A percentile compares a stretch with the other conserved stretches of the same genome.
Evolutionary conservation across 1,140 invertebrate genomes (phyloP).

Genomic region (Hyposmocoma kahamanoa): DNA sequence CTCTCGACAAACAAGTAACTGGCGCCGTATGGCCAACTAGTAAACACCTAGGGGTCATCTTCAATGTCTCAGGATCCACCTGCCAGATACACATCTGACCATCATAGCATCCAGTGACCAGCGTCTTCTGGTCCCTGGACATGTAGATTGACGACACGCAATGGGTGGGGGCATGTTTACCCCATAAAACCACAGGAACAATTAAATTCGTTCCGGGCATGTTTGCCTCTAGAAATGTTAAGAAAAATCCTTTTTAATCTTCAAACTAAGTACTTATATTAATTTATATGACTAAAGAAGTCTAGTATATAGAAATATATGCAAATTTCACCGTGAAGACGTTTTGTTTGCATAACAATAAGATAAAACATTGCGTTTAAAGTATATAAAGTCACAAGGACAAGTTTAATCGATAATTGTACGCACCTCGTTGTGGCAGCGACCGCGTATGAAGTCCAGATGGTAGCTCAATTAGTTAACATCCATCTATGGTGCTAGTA

Average conservation of each 20-base stretch:
- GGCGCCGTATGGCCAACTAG: conserved; percentile 96
- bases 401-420: conserved; percentile 22
- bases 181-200: conserved; percentile 98
- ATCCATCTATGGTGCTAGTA: neutral
- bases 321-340: conserved; percentile 26
- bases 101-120: conserved; percentile 98
- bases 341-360: conserved; percentile 46
- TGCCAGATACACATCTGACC: conserved; percentile 98
- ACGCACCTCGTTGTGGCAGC: conserved; percentile 13
- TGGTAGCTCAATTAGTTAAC: neutral
- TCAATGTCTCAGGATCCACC: conserved; percentile 86
- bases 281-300: no score
- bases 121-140: conserved; percentile 92
- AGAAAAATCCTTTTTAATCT: no score
- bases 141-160: conserved; percentile 96
- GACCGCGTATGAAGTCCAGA: neutral
- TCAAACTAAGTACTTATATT: no score
- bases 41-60: conserved; percentile 96
- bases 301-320: no score
- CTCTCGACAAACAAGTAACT: conserved; percentile 91
- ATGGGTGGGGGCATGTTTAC: conserved; percentile 94
- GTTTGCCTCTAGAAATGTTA: conserved; percentile 39
- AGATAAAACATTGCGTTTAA: conserved; percentile 26
- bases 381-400: conserved; percentile 25
- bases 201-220: conserved; percentile 94